A percentile compares a stretch with the other conserved stretches of the same genome.
phyloP scores from a whole-genome alignment of 2,113 vertebrate genomes.

The Lutjanus erythropterus region DNA sequence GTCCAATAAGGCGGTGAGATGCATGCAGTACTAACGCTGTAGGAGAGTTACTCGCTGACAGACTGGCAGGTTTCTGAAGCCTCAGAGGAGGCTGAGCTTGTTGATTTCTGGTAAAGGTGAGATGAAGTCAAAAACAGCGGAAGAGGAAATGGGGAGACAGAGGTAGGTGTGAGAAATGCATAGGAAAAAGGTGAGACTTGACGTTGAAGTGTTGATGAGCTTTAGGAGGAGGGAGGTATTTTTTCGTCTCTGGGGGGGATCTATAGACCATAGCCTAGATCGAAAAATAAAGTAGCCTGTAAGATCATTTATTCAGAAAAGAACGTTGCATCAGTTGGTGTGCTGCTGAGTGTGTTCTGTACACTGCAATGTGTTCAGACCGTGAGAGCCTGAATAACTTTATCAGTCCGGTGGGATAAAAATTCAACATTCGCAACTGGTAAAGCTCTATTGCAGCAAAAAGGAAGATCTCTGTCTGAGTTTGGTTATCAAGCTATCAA shows the following conservation, averaged over 20 bases:
- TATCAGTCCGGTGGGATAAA: conserved; percentile 51
- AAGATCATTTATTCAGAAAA: conserved; percentile 65
- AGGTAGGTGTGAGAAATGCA: conserved; percentile 35
- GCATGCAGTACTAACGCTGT: conserved; percentile 90
- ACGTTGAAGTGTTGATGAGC: conserved; percentile 48
- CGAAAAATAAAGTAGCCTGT: conserved; percentile 56
- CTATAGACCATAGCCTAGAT: conserved; percentile 43
- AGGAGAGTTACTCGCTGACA: conserved; percentile 97
- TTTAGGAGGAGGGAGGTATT: conserved; percentile 46
- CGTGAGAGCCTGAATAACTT: conserved; percentile 52
- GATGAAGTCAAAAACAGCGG: conserved; percentile 47
- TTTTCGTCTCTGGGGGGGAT: conserved; percentile 37
- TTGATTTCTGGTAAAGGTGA: conserved; percentile 91
- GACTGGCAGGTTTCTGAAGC: conserved; percentile 98
- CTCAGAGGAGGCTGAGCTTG: conserved; percentile 97
- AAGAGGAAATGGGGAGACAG: conserved; percentile 18
- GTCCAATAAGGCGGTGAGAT: conserved; percentile 29
- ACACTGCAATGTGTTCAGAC: conserved; percentile 47
- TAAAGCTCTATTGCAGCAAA: conserved; percentile 47
- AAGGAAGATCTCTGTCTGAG: conserved; percentile 11
- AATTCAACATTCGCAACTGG: conserved; percentile 57
- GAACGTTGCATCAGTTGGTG: conserved; percentile 65
- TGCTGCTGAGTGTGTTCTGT: conserved; percentile 40
- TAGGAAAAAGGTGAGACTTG: conserved; percentile 30
- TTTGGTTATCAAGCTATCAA: not conserved